Evolutionary conservation across 2,113 vertebrate species (phyloP).

Genomic region (Turnix velox): DNA sequence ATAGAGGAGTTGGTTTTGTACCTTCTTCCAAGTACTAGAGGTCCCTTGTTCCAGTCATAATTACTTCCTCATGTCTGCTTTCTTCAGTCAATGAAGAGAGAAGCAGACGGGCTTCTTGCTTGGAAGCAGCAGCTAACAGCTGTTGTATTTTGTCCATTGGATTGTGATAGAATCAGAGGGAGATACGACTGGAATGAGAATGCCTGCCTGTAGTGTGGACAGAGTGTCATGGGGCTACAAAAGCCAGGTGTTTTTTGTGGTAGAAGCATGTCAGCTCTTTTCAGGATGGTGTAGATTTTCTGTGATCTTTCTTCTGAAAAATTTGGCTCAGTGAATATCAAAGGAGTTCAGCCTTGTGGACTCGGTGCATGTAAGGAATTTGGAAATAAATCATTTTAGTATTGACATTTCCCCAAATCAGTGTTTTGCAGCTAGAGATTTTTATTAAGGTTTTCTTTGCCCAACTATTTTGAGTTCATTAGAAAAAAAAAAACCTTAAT

Average conservation of each 20-base stretch:
- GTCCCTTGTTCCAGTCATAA: neutral
- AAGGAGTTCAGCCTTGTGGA: neutral
- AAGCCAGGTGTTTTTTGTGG: neutral
- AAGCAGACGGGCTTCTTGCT: neutral
- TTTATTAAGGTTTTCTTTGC: neutral
- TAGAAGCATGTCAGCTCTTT: neutral
- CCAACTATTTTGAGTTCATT: neutral
- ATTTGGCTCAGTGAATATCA: neutral
- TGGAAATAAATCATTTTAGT: neutral
- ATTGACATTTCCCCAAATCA: neutral
- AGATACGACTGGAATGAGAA: neutral
- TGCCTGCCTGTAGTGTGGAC: neutral
- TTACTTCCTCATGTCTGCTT: neutral
- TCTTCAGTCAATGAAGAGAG: neutral
- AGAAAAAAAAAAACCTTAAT: neutral
- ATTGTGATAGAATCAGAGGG: neutral
- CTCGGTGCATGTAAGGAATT: slow-evolving; percentile 20
- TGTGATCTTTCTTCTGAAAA: neutral
- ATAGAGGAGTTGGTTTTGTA: neutral
- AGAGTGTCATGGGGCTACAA: neutral
- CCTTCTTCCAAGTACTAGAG: neutral
- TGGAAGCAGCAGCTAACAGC: neutral
- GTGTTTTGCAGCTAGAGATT: neutral
- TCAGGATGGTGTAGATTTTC: neutral
- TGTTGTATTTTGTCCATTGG: neutral